Evolutionary conservation across 2,888 invertebrate species (phyloP).

Genomic region (Pantelozetes paolii): DNA sequence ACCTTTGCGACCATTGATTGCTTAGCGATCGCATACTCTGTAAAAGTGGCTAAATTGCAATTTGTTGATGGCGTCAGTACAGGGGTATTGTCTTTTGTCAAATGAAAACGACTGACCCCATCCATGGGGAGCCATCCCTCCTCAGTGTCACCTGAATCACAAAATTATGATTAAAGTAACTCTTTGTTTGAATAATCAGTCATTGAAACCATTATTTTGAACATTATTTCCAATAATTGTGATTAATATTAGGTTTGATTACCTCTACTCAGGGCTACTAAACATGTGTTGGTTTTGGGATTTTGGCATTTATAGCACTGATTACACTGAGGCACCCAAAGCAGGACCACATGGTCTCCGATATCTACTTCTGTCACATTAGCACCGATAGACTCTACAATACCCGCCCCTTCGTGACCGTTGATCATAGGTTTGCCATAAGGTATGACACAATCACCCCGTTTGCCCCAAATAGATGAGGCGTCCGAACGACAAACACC

Average conservation of each 20-base stretch:
- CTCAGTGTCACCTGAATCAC: not conserved
- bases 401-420: conserved; percentile 39
- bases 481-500: conserved; percentile 25
- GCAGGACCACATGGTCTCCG: conserved; percentile 57
- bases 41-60: conserved; percentile 23
- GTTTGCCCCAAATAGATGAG: conserved; percentile 8
- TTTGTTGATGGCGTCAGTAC: not conserved
- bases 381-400: conserved; percentile 35
- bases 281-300: conserved; percentile 58
- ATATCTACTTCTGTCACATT: not conserved
- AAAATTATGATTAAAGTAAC: too few species aligned
- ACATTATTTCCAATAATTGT: too few species aligned
- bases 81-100: not conserved
- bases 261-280: not conserved
- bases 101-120: not conserved
- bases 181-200: too few species aligned
- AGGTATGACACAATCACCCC: conserved; percentile 5
- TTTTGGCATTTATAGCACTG: conserved; percentile 57
- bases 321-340: conserved; percentile 57
- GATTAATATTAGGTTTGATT: not conserved
- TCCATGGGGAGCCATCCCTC: not conserved
- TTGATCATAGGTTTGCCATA: conserved; percentile 30
- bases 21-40: conserved; percentile 22
- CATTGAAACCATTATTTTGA: too few species aligned
- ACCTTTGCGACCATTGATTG: conserved; percentile 30